Evolutionary conservation across 2,797 vertebrate genomes (phyloP), one percentile per base, ranked within the genome.

Genomic region (Brachymystax lenok): DNA sequence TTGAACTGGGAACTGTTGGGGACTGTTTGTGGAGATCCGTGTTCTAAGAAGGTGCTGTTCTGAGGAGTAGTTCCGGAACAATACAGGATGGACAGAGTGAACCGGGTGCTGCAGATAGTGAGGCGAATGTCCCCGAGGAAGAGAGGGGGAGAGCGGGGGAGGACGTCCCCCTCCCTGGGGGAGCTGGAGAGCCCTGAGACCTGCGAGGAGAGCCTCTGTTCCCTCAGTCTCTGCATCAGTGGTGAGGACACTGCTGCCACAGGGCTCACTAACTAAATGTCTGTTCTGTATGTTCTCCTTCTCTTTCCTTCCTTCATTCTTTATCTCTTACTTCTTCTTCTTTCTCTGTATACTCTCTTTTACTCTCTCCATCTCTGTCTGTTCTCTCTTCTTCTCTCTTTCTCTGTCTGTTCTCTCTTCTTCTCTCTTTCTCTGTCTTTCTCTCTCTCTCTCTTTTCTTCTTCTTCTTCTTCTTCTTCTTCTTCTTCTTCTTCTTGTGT

Each of bases 121-220:
- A 92, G 91, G 82, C 92, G 90, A 83, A 91, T 94, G 24, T 94
- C 94, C 0, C 91, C 88, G 72, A 90, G 90, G 83, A 93, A 90
- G 86, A 89, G 89, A 81, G 90, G 89, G 82, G 91, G 90, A 85
- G 82, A 46, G 40, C 12, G 40, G 40, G 40, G 40, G 10, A 46
- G 40, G 40, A 46, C 10, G 10, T 46, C 40, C 40, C 40, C 71
- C 56, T 78, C 70, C 56, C 82, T 91, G 61, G 93, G 93, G 81
- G 92, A 94, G 75, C 82, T 81, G 56, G 92, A 94, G 70, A 93
- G 84, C 80, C 91, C 79, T 19, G 88, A 91, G 69, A 91, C 90
- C 52, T 93, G 91, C 81, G 91, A 92, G 21, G 87, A 90, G 4
- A 56, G 54, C 81, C 90, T 94, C 82, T 94, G 94, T 80, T 91